Evolutionary conservation across 1,140 invertebrate species (phyloP), one percentile per base, ranked within the genome.

Genomic region (Marisa cornuarietis): DNA sequence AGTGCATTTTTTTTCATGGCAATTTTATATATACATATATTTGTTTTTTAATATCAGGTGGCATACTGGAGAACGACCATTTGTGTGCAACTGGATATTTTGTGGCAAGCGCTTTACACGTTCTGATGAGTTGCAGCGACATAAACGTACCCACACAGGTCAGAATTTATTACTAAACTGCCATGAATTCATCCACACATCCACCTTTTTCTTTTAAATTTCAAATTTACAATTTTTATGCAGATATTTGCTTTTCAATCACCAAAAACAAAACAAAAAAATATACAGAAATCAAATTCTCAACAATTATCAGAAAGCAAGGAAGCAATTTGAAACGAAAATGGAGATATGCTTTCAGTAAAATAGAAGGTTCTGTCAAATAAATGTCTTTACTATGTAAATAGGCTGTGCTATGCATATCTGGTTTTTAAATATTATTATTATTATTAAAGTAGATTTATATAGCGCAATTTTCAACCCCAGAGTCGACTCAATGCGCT

Each of bases 51-150:
- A 11, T 58, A 18, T 16, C 74, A 91, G 90, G 61, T 90, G 89
- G 90, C 91, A 91, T 71, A 88, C 89, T 11, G 91, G 91, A 58
- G 90, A 91, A 65, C 69, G 90, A 54, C 91, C 91, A 11, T 91
- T 91, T 87, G 88, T 89, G 5, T 99, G 98, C 90, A 95, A 94
- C 76, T 98, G 96, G 95, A 93, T 94, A 51, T 95, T 94, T 82
- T 99, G 98, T 92, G 97, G 94, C 74, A 94, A 97, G 62, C 93
- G 95, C 13, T 99, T 99, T 90, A 97, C 96, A 4, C 93, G 98
- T 71, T 98, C 96, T 49, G 98, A 99, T 89, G 98, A 99, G 91
- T 92, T 99, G 1, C 98, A 96, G 3, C 92, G 96, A 72, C 96
- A 98, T 90, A 92, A 95, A 79, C 92, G 96, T 68, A 98, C 96